Conservation (phyloP, 2,797 vertebrate genomes). For the Avahi laniger region DNA sequence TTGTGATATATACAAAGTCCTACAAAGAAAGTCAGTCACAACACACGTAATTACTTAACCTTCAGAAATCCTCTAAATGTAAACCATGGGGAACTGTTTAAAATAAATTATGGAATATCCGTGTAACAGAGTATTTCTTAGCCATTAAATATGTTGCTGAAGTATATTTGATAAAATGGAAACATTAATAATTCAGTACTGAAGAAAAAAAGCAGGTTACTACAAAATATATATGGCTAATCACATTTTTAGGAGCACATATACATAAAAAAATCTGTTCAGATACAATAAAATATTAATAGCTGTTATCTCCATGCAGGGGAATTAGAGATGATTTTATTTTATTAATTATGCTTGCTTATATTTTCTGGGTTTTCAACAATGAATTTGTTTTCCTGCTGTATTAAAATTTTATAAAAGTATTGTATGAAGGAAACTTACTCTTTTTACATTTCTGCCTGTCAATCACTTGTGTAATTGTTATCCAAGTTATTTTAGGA, state of each 20-base stretch:
- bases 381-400: neutral
- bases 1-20: neutral
- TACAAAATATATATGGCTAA: neutral
- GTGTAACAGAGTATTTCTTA: neutral
- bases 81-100: neutral
- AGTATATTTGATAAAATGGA: neutral
- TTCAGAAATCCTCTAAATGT: neutral
- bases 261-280: neutral
- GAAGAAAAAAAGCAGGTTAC: neutral
- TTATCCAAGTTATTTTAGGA: constrained; percentile 27
- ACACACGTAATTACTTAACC: neutral
- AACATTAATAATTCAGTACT: neutral
- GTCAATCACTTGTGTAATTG: constrained; percentile 16
- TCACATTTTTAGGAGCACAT: neutral
- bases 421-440: neutral
- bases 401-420: neutral
- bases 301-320: neutral
- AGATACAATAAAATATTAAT: neutral
- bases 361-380: constrained; percentile 32
- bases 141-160: neutral
- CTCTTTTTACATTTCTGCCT: constrained; percentile 19
- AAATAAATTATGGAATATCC: neutral
- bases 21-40: neutral
- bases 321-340: neutral
- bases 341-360: neutral